Evolutionary conservation across 2,113 vertebrate species (phyloP).

Genomic region (Monopterus albus): DNA sequence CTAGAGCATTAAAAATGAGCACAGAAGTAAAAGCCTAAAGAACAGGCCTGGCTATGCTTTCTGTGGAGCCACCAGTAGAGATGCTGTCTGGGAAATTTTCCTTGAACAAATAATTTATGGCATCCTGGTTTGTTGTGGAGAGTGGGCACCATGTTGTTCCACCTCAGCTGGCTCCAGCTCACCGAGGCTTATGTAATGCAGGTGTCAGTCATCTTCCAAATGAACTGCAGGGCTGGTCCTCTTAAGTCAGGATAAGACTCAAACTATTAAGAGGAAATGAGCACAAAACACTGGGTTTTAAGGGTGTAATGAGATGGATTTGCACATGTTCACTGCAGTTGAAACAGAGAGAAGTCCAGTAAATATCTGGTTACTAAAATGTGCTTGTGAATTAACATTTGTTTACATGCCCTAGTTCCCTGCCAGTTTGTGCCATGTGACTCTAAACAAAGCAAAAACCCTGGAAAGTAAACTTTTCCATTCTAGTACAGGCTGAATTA

Average conservation of each 20-base stretch:
- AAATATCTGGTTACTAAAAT: not conserved
- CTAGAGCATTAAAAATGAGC: too few species aligned
- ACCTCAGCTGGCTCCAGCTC: not conserved
- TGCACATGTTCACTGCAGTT: not conserved
- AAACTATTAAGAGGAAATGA: not conserved
- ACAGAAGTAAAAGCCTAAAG: too few species aligned
- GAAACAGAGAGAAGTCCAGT: not conserved
- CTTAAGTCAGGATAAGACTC: not conserved
- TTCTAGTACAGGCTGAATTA: not conserved
- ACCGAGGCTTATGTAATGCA: not conserved
- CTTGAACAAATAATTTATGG: not conserved
- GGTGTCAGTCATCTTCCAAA: not conserved
- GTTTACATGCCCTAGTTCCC: not conserved
- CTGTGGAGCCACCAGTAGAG: not conserved
- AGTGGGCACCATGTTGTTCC: not conserved
- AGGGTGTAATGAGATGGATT: not conserved
- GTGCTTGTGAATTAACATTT: not conserved
- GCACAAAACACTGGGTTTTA: not conserved
- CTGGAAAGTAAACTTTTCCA: slow-evolving; percentile 12
- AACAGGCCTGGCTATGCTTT: not conserved
- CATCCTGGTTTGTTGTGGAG: not conserved
- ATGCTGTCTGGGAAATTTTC: not conserved
- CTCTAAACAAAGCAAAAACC: slow-evolving; percentile 9
- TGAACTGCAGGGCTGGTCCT: not conserved
- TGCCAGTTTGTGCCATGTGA: not conserved